Evolutionary conservation across 1,140 invertebrate genomes (phyloP), one percentile per base, ranked within the genome.

Genomic region (Chionoecetes opilio): DNA sequence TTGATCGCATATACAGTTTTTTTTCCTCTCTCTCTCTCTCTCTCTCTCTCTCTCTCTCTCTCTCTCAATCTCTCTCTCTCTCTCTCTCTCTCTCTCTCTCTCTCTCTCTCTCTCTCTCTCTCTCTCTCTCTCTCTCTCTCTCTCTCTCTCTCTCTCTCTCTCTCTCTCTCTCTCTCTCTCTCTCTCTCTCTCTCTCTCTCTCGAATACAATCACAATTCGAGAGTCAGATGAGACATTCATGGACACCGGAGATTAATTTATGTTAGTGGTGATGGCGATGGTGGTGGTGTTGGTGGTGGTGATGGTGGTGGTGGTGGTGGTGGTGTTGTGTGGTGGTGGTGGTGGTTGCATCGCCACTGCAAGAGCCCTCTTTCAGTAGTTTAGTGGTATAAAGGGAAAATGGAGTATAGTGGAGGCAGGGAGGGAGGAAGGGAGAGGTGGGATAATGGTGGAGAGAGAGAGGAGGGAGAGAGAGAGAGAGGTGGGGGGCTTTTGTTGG

Each of bases 161-260:
- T 86, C 84, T 86, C 84, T 29, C 84, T 29, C 9, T 86, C 84
- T 86, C 32, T 86, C 84, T 86, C 32, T 86, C 84, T 86, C 84
- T 29, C 84, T 29, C 84, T 29, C 84, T 41, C 82, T 32, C 32
- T 32, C 82, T 84, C 32, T 86, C 84, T 86, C 84, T 29, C 84
- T 29, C 9, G 11, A 8, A 63, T 26, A 63, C 53, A 63, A 46
- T 63, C 53, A 63, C 17, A 63, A 63, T 63, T 26, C 3, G 8
- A 41, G 38, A n/a, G n/a, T n/a, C n/a, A n/a, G n/a, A n/a, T n/a
- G n/a, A n/a, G 5, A 46, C 41, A 46, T 46, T 46, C 41, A 46
- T 14, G 41, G 14, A 5, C 41, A 14, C 17, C 21, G 17, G 5
- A 63, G 9, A 26, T 63, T 63, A 63, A 21, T 63, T 21, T 63